Evolutionary conservation across 2,113 vertebrate species (phyloP).

Genomic region (Bungarus multicinctus): DNA sequence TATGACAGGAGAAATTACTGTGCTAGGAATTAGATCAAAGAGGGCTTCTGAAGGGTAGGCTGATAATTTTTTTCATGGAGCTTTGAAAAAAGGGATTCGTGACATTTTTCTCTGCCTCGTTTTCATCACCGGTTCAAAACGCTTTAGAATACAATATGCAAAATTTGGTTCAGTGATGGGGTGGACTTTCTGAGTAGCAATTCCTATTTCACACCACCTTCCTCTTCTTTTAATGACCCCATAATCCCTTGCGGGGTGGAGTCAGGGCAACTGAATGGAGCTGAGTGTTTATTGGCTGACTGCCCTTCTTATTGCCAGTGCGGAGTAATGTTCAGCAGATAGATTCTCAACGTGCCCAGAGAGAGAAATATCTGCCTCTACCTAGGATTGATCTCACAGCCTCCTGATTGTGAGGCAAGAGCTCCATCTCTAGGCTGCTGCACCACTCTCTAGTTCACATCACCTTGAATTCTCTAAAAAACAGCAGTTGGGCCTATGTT

Average conservation of each 20-base stretch:
- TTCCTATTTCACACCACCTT: neutral
- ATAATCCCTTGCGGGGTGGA: too few species aligned
- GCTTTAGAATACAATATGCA: neutral
- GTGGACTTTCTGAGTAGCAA: neutral
- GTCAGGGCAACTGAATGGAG: too few species aligned
- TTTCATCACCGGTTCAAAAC: neutral
- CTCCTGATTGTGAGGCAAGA: too few species aligned
- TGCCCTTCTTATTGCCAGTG: too few species aligned
- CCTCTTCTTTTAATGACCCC: too few species aligned
- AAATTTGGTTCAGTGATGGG: neutral
- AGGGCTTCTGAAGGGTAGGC: neutral
- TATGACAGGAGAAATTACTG: neutral
- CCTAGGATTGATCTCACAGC: too few species aligned
- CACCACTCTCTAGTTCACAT: neutral
- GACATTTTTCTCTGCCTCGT: neutral
- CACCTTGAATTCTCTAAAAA: neutral
- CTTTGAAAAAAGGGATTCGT: neutral
- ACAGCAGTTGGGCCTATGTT: neutral
- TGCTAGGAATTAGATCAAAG: neutral
- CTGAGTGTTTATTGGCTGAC: too few species aligned
- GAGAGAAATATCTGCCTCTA: too few species aligned
- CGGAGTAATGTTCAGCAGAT: too few species aligned
- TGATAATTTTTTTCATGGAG: neutral
- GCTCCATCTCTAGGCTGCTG: accelerated
- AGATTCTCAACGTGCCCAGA: too few species aligned